Base-by-base conservation (phyloP, 2,888 invertebrate species). In the Deilephila porcellus region DNA sequence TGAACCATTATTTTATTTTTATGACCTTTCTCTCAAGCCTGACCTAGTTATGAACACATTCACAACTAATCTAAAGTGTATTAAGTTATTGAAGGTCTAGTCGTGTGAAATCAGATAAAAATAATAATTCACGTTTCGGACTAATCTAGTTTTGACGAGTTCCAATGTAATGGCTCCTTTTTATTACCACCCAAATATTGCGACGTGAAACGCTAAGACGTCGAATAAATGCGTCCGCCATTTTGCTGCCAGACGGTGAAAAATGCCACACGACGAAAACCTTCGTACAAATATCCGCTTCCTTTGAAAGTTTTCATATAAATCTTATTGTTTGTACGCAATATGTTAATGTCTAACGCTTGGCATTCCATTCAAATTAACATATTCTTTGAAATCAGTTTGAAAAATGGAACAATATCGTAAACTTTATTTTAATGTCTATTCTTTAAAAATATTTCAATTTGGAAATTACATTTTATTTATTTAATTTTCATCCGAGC, bases 141-240 rank as follows among this genome's bases (percentile, higher is more conserved):
- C 63, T 63, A 63, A 34, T 63, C 63, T 63, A 34, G 6, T 63
- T 63, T 63, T 63, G 34, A 63, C 32, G 63, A 63, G 63, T 63
- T 63, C 0, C 19, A 32, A 7, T 7, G 8, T 1, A 62, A 29
- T 25, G 14, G 17, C 11, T 29, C 60, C 32, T 62, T 62, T 60
- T 62, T 29, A 62, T 17, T 25, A 32, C 6, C 17, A 29, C 11
- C 60, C 29, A 25, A 62, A 62, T 14, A 17, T 25, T 25, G n/a
- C 56, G 5, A 62, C 29, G 60, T 29, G 17, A 29, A 62, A 63
- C 63, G 56, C 17, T 7, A n/a, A 17, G 7, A 17, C 63, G 63
- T 32, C 1, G 19, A 63, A 63, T 63, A 25, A 63, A 34, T 63
- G 63, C 34, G 17, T 63, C 11, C 32, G 7, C 63, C 34, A 34